Evolutionary conservation across 1,140 invertebrate genomes (phyloP).

Genomic region (Trachymyrmex cornetzi): DNA sequence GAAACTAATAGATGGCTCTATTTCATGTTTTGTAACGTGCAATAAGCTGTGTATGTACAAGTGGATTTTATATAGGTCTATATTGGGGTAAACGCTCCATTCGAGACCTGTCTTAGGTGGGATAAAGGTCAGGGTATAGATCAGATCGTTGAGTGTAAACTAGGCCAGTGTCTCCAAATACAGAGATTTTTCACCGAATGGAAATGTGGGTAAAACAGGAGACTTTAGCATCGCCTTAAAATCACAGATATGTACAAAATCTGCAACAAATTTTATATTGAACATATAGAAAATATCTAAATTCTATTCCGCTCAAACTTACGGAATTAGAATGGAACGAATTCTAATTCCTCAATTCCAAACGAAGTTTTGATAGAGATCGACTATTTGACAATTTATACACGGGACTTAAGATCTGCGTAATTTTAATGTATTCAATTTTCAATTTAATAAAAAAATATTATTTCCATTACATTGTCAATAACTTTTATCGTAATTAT

Average conservation of each 20-base stretch:
- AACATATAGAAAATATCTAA: neutral
- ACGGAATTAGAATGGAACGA: neutral
- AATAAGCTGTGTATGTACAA: too few species aligned
- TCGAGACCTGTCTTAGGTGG: too few species aligned
- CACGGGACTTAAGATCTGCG: neutral
- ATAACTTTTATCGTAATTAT: neutral
- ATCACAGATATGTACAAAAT: neutral
- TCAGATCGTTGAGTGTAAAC: too few species aligned
- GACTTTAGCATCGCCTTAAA: too few species aligned
- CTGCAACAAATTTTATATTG: neutral
- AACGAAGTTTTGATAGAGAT: neutral
- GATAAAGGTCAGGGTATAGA: too few species aligned
- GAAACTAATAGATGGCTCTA: too few species aligned
- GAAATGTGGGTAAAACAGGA: too few species aligned
- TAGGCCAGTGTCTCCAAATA: too few species aligned
- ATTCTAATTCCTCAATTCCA: neutral
- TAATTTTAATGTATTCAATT: conserved; percentile 12
- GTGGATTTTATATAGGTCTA: too few species aligned
- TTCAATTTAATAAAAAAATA: conserved; percentile 24
- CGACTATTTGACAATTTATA: neutral
- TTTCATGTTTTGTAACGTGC: too few species aligned
- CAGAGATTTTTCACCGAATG: too few species aligned
- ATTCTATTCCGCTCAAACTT: neutral
- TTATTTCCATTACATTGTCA: neutral
- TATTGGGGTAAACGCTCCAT: too few species aligned